phyloP scores from a whole-genome alignment of 2,113 vertebrate species.

The Charadrius vociferus region DNA sequence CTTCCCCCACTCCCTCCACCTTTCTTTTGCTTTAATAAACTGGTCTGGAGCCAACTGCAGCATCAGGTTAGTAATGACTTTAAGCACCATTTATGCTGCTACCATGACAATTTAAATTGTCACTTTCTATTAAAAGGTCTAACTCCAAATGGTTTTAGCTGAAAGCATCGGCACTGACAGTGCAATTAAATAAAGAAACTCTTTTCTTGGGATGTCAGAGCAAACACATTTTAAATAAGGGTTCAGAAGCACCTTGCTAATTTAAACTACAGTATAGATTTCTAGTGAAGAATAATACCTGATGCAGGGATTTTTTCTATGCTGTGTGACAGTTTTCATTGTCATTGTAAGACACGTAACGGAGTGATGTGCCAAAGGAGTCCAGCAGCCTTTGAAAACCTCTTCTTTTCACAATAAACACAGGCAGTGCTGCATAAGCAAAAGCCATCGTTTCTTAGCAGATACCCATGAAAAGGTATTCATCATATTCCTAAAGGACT shows the following conservation, averaged over 20 bases:
- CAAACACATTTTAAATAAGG: conserved; percentile 78
- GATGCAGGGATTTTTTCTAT: conserved; percentile 38
- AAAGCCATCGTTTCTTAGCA: conserved; percentile 24
- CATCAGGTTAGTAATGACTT: conserved; percentile 75
- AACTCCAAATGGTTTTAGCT: conserved; percentile 75
- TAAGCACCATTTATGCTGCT: conserved; percentile 77
- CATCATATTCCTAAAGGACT: neutral
- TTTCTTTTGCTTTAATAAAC: conserved; percentile 75
- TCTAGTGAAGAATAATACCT: conserved; percentile 77
- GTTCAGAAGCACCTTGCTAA: conserved; percentile 76
- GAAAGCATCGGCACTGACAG: conserved; percentile 74
- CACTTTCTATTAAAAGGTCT: conserved; percentile 84
- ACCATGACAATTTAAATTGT: conserved; percentile 78
- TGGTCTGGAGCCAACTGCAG: conserved; percentile 74
- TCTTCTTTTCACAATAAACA: neutral
- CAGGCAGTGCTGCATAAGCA: neutral
- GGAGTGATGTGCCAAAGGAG: conserved; percentile 23
- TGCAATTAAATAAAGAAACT: conserved; percentile 78
- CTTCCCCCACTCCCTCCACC: conserved; percentile 57
- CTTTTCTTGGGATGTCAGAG: conserved; percentile 78
- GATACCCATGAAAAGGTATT: neutral
- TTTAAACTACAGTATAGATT: conserved; percentile 85
- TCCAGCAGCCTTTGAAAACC: conserved; percentile 45
- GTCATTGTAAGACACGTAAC: conserved; percentile 54
- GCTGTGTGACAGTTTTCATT: conserved; percentile 64